A percentile compares a stretch with the other conserved stretches of the same genome.
phyloP scores from a whole-genome alignment of 2,797 vertebrate species.

The Stomatorhinus walkeri region DNA sequence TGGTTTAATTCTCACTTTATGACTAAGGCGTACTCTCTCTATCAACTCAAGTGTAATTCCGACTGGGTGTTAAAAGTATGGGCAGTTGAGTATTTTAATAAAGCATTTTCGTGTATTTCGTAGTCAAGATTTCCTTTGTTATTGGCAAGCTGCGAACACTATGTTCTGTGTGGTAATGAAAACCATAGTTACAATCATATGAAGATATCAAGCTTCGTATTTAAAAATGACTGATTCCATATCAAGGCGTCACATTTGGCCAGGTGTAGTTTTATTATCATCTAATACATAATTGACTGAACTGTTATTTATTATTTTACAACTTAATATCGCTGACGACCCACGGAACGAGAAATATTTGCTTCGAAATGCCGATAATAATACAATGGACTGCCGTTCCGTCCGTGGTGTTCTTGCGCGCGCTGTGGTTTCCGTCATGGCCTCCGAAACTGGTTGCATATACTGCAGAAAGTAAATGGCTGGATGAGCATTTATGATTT shows the following conservation, averaged over 20 bases:
- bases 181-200: neutral
- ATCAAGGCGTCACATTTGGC: neutral
- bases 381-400: neutral
- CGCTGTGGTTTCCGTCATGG: neutral
- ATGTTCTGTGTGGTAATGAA: neutral
- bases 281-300: neutral
- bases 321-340: neutral
- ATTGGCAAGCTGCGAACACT: neutral
- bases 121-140: neutral
- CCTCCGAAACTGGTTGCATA: neutral
- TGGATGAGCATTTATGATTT: neutral
- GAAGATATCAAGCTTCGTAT: neutral
- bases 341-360: neutral
- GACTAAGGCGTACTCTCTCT: neutral
- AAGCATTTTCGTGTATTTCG: neutral
- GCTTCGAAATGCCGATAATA: neutral
- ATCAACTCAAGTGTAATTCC: neutral
- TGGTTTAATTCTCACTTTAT: neutral
- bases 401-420: neutral
- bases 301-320: neutral
- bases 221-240: neutral
- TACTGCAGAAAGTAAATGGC: neutral
- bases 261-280: neutral
- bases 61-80: neutral
- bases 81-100: neutral